A percentile compares a stretch with the other conserved stretches of the same genome.
These are phyloP conservation scores for Gasterosteus aculeatus DNA, from an alignment of 2,113 vertebrate genomes.

Conservation along the genomic window DNA sequence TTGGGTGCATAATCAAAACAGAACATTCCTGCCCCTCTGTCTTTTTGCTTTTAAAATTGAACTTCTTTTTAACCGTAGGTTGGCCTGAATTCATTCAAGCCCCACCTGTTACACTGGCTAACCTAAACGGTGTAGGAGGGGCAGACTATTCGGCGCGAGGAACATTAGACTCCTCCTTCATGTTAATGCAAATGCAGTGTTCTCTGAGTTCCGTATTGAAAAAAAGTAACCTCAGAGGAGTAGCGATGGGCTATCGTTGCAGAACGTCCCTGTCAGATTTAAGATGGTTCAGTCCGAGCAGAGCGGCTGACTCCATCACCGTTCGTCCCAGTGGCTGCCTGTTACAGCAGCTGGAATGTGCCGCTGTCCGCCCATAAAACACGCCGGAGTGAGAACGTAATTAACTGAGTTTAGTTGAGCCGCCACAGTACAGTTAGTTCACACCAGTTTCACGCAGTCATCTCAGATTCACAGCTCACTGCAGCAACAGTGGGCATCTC, in stretches of 20 bases:
- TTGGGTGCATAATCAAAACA: conserved; percentile 17
- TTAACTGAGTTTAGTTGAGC: conserved; percentile 29
- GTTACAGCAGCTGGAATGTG: conserved; percentile 17
- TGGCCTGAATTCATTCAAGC: background rate
- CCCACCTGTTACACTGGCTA: background rate
- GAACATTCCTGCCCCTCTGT: background rate
- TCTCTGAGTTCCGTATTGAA: background rate
- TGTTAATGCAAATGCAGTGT: background rate
- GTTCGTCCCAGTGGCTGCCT: background rate
- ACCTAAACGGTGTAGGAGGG: background rate
- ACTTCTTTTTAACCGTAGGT: background rate
- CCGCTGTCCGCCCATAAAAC: background rate
- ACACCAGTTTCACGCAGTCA: conserved; percentile 44
- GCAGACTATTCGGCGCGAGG: background rate
- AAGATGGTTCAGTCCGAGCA: conserved; percentile 4
- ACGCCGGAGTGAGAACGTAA: conserved; percentile 11
- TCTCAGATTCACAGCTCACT: conserved; percentile 72
- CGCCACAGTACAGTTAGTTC: conserved; percentile 16
- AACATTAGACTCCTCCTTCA: background rate
- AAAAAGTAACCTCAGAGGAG: background rate
- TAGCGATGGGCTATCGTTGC: background rate
- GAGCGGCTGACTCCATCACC: conserved; percentile 23
- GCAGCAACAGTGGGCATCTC: conserved; percentile 41
- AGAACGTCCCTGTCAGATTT: conserved; percentile 18
- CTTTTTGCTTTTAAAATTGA: background rate